Percentiles rank a stretch among this genome's conserved stretches.
These are phyloP conservation scores for Gymnodraco acuticeps DNA, from an alignment of 2,797 vertebrate genomes.

Conservation along the genomic window DNA sequence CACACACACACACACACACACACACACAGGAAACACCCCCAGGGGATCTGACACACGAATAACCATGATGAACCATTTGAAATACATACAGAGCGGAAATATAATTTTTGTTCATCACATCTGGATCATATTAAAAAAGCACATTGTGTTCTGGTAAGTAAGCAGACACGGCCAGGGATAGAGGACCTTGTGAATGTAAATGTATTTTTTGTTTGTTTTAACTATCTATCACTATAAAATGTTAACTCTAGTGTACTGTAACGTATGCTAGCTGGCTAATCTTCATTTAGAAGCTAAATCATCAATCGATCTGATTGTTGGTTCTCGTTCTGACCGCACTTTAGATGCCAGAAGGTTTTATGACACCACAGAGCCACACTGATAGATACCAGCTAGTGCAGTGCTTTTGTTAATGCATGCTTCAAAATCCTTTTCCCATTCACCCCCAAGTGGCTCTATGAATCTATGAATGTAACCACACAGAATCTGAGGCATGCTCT, in stretches of 20 bases:
- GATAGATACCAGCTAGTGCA: too few species aligned
- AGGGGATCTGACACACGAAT: too few species aligned
- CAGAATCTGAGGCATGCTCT: neutral
- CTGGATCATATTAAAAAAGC: conserved; percentile 6
- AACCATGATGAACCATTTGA: too few species aligned
- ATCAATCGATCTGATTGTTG: neutral
- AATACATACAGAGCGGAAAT: neutral
- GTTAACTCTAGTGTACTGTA: neutral
- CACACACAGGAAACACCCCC: too few species aligned
- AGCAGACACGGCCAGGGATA: neutral
- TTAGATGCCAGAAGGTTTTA: too few species aligned
- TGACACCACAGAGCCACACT: too few species aligned
- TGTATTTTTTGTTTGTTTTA: neutral
- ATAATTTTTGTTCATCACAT: conserved; percentile 15
- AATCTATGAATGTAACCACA: conserved; percentile 1
- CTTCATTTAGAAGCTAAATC: too few species aligned
- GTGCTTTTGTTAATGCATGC: neutral
- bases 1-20: too few species aligned
- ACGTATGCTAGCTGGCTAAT: neutral
- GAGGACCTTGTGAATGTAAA: neutral
- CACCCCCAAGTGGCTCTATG: neutral
- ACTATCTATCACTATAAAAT: conserved; percentile 4
- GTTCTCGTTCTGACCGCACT: neutral
- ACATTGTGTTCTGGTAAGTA: neutral
- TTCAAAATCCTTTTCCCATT: neutral